Conservation (phyloP, 2,797 vertebrate species). For the Parambassis ranga region DNA sequence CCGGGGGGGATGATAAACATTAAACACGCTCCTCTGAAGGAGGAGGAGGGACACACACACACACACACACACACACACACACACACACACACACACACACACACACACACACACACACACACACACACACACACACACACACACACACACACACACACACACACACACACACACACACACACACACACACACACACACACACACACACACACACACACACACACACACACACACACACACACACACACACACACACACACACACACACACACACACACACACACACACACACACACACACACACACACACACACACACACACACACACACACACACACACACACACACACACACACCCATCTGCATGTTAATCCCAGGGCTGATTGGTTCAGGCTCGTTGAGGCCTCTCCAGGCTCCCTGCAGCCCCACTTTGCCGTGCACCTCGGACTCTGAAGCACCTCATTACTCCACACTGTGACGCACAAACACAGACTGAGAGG, state of each 20-base stretch:
- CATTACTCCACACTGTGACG: constrained; percentile 44
- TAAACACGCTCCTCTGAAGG: constrained; percentile 17
- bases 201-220: neutral
- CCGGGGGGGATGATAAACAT: constrained; percentile 19
- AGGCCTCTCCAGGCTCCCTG: constrained; percentile 49
- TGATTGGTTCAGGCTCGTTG: constrained; percentile 49
- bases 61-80: constrained; percentile 18
- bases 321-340: constrained; percentile 8
- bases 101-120: neutral
- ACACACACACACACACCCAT: constrained; percentile 31
- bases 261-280: neutral
- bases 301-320: neutral
- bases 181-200: neutral
- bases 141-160: neutral
- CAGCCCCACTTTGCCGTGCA: constrained; percentile 27
- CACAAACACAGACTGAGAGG: constrained; percentile 37
- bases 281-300: neutral
- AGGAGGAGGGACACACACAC: neutral
- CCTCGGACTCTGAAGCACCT: constrained; percentile 52
- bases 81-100: neutral
- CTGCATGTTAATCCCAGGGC: constrained; percentile 44
- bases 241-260: neutral
- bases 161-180: neutral
- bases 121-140: neutral
- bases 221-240: neutral